Base-by-base conservation (phyloP, 1,140 invertebrate species). In the Psix sp. region DNA sequence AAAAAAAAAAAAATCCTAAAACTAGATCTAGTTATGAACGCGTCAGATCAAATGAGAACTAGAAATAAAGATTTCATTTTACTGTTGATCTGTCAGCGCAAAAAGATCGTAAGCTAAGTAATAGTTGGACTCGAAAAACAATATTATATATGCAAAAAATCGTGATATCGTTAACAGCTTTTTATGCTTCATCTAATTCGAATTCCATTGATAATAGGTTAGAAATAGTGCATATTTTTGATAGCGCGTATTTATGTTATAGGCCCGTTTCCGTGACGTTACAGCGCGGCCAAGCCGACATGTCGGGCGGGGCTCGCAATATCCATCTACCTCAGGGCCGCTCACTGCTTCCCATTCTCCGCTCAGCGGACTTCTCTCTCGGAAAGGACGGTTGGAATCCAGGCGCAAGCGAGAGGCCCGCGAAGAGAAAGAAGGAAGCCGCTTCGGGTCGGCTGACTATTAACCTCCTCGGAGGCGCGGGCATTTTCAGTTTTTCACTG, bases 261-360 rank as follows among this genome's bases (percentile, higher is more conserved):
- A 43, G 56, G 49, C 24, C 48, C 42, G 49, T 62, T 66, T 65
- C 38, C 31, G 26, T 66, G 62, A 42, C 51, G 21, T 56, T 51
- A 33, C 52, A 51, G 59, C 20, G 46, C 51, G 49, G 20, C 36
- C 38, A 24, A 72, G 67, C 49, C 51, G 60, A 72, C 52, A 54
- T 60, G 48, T 60, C 67, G 71, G 71, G 71, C 71, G 71, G 71
- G 71, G 71, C 62, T 67, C 62, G 56, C 10, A 62, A 62, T 74
- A 74, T 74, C 54, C 60, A 56, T 73, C 70, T 40, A 65, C 52
- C 59, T 72, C 68, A 56, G 66, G 57, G 66, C 66, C 57, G 57
- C 59, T 65, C 62, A 62, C 52, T 54, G 71, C 56, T 67, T 62
- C 71, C 71, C 71, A 57, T 67, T 67, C 71, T 67, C 71, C 57